Conservation (phyloP, 2,888 invertebrate species). For the Ctena decussata region DNA sequence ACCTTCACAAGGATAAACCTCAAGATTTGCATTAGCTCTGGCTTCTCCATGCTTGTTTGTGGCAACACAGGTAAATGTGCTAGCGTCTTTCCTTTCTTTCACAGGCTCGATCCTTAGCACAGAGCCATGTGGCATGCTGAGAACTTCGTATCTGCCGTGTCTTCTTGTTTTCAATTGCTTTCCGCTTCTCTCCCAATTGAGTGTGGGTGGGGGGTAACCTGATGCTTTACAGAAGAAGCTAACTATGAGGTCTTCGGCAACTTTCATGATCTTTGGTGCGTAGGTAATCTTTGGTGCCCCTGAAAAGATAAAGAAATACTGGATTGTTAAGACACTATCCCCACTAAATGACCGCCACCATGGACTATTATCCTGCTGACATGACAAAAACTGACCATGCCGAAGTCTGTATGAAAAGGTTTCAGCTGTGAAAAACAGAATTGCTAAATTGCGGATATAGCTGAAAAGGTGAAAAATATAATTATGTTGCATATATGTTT, state of each 20-base stretch:
- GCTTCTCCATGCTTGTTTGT: conserved; percentile 99
- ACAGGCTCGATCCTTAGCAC: conserved; percentile 95
- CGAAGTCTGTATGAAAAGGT: no score
- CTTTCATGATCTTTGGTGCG: conserved; percentile 96
- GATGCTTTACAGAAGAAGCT: conserved; percentile 98
- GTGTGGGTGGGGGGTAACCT: conserved; percentile 92
- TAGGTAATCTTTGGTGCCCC: conserved; percentile 98
- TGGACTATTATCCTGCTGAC: conserved; percentile 52
- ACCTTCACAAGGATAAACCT: conserved; percentile 89
- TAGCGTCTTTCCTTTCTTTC: conserved; percentile 94
- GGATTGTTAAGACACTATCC: background rate
- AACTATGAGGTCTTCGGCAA: conserved; percentile 96
- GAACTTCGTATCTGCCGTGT: conserved; percentile 77
- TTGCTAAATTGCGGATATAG: no score
- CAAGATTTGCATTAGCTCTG: conserved; percentile 95
- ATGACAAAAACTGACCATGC: no score
- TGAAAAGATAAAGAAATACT: conserved; percentile 86
- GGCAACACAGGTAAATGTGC: conserved; percentile 97
- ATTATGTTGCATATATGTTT: no score
- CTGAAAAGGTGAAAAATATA: no score
- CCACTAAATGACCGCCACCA: conserved; percentile 37
- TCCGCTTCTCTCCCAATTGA: conserved; percentile 98
- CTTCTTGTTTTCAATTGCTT: conserved; percentile 92
- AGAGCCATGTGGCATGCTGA: conserved; percentile 89
- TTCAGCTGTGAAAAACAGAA: no score